Base-by-base conservation (phyloP, 2,797 vertebrate species). In the Phataginus tricuspis region DNA sequence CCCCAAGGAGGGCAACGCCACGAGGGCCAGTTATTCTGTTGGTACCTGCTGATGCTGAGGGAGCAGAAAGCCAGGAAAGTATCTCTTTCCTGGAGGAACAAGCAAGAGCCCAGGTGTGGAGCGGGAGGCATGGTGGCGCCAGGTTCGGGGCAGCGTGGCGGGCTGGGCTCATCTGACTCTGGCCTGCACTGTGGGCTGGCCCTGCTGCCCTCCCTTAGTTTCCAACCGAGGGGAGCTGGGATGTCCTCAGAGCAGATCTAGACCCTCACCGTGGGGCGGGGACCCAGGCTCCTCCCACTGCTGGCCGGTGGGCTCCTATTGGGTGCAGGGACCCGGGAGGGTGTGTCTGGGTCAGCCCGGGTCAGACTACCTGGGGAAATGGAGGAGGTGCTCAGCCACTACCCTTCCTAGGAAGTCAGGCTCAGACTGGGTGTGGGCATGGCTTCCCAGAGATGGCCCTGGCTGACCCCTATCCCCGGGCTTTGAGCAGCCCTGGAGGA, bases 361-460 rank as follows among this genome's bases (percentile, higher is more conserved):
- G 66, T 94, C 85, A 90, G 95, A 63, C 34, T 42, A 63, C 90
- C n/a, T 55, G 57, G 59, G 55, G n/a, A 77, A 89, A 91, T 77
- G 90, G 90, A 42, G 95, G 87, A 77, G 95, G 55, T 69, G 27
- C 23, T 39, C 57, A 74, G 53, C 42, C 34, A 23, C 39, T 19
- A 66, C n/a, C 57, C 88, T 95, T 96, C 95, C 66, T 90, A 15
- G 51, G 23, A 95, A 94, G 77, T 12, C 49, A 64, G 57, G 34
- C 51, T 90, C 79, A 80, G 45, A 68, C n/a, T 68, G 90, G 75
- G n/a, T 63, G 34, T 85, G 69, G n/a, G 27, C 45, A n/a, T 57
- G 63, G 34, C 59, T 55, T 66, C 77, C 88, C 18, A 37, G 55
- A 93, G 23, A 64, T 45, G 77, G 16, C 31, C 25, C 39, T 92